These are phyloP conservation scores for Anthoscopus minutus DNA, from an alignment of 2,113 vertebrate genomes.

Conservation along the genomic window DNA sequence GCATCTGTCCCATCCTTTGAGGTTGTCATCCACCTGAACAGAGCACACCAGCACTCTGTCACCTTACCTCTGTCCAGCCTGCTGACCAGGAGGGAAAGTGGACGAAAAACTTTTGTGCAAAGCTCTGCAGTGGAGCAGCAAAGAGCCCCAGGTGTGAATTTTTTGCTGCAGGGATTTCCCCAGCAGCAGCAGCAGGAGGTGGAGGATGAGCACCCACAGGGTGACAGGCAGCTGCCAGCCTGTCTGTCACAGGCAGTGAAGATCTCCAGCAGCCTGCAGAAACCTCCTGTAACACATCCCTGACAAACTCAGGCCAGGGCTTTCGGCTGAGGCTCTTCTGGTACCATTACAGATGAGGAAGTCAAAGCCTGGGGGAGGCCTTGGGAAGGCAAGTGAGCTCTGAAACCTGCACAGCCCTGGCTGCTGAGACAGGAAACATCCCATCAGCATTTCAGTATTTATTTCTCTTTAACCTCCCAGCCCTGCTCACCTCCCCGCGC, in stretches of 20 bases:
- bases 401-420: neutral
- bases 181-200: neutral
- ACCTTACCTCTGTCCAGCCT: neutral
- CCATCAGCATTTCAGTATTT: slow-evolving; percentile 3
- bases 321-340: neutral
- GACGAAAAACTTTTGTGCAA: neutral
- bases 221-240: neutral
- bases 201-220: neutral
- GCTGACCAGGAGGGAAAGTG: neutral
- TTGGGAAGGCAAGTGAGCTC: neutral
- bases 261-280: neutral
- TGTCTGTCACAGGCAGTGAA: neutral
- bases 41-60: neutral
- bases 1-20: neutral
- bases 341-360: slow-evolving; percentile 11
- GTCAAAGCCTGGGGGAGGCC: neutral
- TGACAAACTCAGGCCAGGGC: neutral
- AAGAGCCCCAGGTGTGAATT: rapidly evolving
- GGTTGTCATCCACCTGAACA: rapidly evolving
- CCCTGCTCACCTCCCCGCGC: neutral
- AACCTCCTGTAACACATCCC: neutral
- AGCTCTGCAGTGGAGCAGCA: neutral
- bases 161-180: neutral
- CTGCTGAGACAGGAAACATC: slow-evolving; percentile 15
- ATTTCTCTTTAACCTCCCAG: slow-evolving; percentile 54